Conservation (phyloP, 1,140 invertebrate species). For the Brachionus asplanchnoidis region DNA sequence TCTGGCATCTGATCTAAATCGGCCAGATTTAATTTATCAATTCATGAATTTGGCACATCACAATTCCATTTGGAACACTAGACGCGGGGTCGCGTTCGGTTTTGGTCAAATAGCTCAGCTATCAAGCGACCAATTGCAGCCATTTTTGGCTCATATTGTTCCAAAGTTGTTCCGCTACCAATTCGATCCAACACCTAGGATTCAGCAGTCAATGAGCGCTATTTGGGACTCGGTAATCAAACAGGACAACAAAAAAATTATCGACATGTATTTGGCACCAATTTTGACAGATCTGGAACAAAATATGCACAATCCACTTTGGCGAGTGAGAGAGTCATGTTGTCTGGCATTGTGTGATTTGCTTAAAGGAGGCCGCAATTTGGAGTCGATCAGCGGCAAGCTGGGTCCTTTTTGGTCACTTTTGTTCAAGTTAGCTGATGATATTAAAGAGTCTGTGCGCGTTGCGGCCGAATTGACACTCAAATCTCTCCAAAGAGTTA, state of each 20-base stretch:
- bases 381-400: conserved; percentile 9
- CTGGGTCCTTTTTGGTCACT: neutral
- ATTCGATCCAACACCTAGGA: conserved; percentile 82
- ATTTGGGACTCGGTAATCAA: conserved; percentile 82
- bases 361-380: conserved; percentile 18
- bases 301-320: conserved; percentile 76
- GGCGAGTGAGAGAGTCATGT: conserved; percentile 81
- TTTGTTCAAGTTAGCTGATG: conserved; percentile 23
- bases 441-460: conserved; percentile 63
- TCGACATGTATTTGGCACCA: conserved; percentile 79
- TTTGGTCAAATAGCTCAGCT: conserved; percentile 46
- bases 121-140: conserved; percentile 66
- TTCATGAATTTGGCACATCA: conserved; percentile 91
- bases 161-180: conserved; percentile 75
- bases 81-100: conserved; percentile 55
- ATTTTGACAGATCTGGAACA: conserved; percentile 73
- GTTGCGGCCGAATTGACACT: conserved; percentile 71
- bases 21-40: conserved; percentile 83
- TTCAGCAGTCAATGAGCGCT: conserved; percentile 80
- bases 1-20: conserved; percentile 79
- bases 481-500: conserved; percentile 72
- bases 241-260: conserved; percentile 76
- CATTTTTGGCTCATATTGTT: conserved; percentile 75
- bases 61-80: conserved; percentile 83
- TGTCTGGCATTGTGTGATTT: conserved; percentile 43